Evolutionary conservation across 1,140 invertebrate species (phyloP), one percentile per base, ranked within the genome.

Genomic region (Caenorhabditis tropicalis): DNA sequence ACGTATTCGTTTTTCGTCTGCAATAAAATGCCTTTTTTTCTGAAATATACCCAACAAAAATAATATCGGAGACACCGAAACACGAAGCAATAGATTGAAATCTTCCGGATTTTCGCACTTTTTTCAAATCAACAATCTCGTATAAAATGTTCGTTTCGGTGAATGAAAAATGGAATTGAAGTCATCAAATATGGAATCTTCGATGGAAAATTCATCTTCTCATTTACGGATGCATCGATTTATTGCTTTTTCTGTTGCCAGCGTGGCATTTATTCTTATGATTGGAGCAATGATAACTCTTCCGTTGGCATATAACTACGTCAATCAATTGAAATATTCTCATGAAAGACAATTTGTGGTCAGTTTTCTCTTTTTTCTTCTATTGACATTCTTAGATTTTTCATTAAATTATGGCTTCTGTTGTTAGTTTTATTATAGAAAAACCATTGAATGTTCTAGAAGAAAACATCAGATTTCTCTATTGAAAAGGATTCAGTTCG

Each of bases 61-160:
- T 65, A 33, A 36, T n/a, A 21, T 29, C 12, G 24, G 0, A 36
- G 9, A 36, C 21, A 60, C 58, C 58, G 58, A 65, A 65, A 65
- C 58, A 65, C 58, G 58, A 65, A 36, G 36, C 58, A 65, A 65
- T 65, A 65, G 58, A 65, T 65, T 36, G 58, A 65, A 33, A 65
- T 65, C 58, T 65, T 29, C 58, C 58, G 58, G 58, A 65, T 65
- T 65, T 65, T 65, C 58, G 58, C 58, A 65, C 58, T 65, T 65
- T 65, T 65, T 65, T 65, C 29, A 65, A 31, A 24, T 36, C 29
- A 33, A 29, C 58, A 16, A 33, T 15, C 19, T 65, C 58, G 31
- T 65, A 65, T 65, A 65, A 65, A 65, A 19, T 36, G 58, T 24
- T 12, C 53, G 29, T 33, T 33, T 10, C 3, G 48, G 53, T 7